Conservation (phyloP, 2,113 vertebrate species). For the Fregetta grallaria region DNA sequence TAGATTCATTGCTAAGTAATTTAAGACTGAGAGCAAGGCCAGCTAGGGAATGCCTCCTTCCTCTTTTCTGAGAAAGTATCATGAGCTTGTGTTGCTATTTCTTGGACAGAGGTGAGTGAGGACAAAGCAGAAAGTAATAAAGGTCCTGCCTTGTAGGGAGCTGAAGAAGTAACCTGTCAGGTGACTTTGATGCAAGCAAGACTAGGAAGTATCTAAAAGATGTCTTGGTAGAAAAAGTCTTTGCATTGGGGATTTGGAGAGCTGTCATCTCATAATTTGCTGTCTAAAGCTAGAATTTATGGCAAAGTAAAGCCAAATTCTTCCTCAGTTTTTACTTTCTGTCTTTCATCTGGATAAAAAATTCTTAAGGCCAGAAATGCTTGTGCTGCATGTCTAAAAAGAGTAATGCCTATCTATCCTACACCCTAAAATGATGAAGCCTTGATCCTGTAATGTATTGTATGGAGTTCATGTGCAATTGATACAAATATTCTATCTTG, state of each 20-base stretch:
- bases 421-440: not conserved
- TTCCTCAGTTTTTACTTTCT: not conserved
- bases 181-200: not conserved
- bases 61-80: not conserved
- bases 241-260: not conserved
- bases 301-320: not conserved
- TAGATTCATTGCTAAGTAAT: not conserved
- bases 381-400: not conserved
- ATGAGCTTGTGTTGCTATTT: not conserved
- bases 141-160: not conserved
- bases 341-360: not conserved
- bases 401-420: not conserved
- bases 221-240: not conserved
- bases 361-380: not conserved
- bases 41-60: not conserved
- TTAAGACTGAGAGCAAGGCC: not conserved
- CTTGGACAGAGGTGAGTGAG: not conserved
- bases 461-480: not conserved
- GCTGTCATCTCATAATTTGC: not conserved
- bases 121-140: not conserved
- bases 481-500: not conserved
- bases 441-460: not conserved
- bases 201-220: not conserved
- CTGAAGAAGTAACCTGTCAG: not conserved
- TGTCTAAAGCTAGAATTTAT: not conserved